Conservation (phyloP, 2,113 vertebrate species). For the Melierax canorus region DNA sequence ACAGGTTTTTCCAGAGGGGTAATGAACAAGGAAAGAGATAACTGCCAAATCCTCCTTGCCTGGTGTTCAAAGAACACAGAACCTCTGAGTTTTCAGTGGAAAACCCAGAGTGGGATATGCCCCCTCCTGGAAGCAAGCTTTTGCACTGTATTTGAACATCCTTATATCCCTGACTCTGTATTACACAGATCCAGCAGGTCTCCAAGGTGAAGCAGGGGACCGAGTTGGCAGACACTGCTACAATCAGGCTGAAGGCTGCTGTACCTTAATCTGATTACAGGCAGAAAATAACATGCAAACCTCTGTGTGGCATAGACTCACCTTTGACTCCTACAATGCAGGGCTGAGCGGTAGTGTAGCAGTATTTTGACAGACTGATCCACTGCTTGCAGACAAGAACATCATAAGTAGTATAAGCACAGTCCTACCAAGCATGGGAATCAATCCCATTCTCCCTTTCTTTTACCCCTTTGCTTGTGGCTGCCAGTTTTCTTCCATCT, state of each 20-base stretch:
- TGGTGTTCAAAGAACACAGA: neutral
- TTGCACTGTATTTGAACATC: neutral
- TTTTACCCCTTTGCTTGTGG: neutral
- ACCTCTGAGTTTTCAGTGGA: neutral
- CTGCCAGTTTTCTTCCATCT: neutral
- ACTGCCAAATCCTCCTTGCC: neutral
- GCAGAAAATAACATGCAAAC: neutral
- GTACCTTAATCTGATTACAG: neutral
- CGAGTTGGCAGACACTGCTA: neutral
- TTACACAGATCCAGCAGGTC: neutral
- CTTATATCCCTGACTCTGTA: neutral
- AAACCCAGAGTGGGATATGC: neutral
- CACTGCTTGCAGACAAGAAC: neutral
- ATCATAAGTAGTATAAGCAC: accelerated
- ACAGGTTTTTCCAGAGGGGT: neutral
- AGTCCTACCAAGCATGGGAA: neutral
- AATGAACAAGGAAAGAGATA: accelerated
- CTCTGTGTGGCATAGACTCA: neutral
- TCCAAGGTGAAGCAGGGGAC: neutral
- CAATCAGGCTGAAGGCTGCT: neutral
- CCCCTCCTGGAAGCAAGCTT: neutral
- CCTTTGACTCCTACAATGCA: neutral
- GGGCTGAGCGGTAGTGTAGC: neutral
- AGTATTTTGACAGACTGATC: neutral
- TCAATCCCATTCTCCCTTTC: neutral